phyloP scores from a whole-genome alignment of 2,113 vertebrate genomes.

The Echinops telfairi region DNA sequence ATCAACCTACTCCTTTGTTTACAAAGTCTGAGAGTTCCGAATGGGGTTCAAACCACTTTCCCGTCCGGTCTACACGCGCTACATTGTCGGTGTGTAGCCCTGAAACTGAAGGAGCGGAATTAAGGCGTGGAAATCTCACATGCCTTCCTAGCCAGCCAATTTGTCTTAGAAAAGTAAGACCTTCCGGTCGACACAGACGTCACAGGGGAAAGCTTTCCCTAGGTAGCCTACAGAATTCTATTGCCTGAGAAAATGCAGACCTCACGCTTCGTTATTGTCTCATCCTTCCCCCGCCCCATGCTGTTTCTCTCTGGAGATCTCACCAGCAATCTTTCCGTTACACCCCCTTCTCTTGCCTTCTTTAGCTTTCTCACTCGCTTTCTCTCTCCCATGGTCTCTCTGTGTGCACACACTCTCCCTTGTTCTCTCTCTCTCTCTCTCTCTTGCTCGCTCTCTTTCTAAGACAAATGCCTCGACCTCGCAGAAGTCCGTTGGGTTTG shows the following conservation, averaged over 20 bases:
- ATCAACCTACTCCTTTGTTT: constrained; percentile 80
- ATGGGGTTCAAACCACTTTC: constrained; percentile 81
- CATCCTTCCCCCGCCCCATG: constrained; percentile 81
- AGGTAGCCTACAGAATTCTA: constrained; percentile 82
- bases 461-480: constrained; percentile 87
- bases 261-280: constrained; percentile 79
- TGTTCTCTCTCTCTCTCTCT: constrained; percentile 75
- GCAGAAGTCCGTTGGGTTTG: constrained; percentile 88
- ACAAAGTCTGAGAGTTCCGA: constrained; percentile 81
- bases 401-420: constrained; percentile 70
- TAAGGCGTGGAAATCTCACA: constrained; percentile 82
- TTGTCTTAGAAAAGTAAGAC: constrained; percentile 82
- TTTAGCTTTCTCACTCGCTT: constrained; percentile 77
- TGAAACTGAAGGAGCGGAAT: constrained; percentile 84
- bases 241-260: constrained; percentile 84
- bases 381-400: constrained; percentile 77
- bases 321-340: constrained; percentile 79
- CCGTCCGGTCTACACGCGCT: constrained; percentile 80
- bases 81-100: constrained; percentile 79
- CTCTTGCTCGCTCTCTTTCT: constrained; percentile 77
- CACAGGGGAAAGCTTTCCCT: constrained; percentile 79
- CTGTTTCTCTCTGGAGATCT: constrained; percentile 81
- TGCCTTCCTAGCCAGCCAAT: constrained; percentile 81
- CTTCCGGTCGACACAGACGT: constrained; percentile 82
- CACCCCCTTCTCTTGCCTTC: constrained; percentile 82